These are phyloP conservation scores for Adrianichthys oophorus DNA, from an alignment of 2,797 vertebrate species.

Conservation along the genomic window DNA sequence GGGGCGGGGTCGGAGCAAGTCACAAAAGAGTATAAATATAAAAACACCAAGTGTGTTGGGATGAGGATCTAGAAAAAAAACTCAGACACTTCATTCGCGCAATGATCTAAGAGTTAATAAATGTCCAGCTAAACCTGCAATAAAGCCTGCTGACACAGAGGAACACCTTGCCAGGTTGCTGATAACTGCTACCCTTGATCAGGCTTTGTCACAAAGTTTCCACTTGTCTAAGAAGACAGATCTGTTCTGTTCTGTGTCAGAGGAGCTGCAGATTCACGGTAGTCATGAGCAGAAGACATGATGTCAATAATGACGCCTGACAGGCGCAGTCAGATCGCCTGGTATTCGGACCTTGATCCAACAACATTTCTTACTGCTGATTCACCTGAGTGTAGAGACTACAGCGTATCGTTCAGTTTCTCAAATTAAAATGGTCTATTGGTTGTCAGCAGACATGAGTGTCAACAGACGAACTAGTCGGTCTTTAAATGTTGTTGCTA, in stretches of 20 bases:
- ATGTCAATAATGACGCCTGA: background rate
- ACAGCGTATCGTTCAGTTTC: background rate
- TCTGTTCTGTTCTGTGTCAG: background rate
- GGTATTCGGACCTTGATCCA: background rate
- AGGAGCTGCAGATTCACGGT: background rate
- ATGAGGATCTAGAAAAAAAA: background rate
- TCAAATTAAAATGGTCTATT: background rate
- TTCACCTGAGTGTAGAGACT: no score
- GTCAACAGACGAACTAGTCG: no score
- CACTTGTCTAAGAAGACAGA: background rate
- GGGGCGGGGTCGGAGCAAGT: no score
- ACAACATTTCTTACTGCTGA: background rate
- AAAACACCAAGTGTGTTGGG: no score
- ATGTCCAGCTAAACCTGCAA: background rate
- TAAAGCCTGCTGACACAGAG: slow-evolving; percentile 4
- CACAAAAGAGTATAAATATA: no score
- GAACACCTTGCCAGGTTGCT: slow-evolving; percentile 1
- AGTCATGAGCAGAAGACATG: background rate
- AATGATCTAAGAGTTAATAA: slow-evolving; percentile 4
- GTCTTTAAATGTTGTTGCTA: no score
- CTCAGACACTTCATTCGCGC: background rate
- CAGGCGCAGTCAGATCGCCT: background rate
- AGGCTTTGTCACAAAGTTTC: background rate
- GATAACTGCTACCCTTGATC: background rate
- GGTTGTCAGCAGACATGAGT: no score